Base-by-base conservation (phyloP, 1,140 invertebrate genomes). In the Meloidogyne exigua region DNA sequence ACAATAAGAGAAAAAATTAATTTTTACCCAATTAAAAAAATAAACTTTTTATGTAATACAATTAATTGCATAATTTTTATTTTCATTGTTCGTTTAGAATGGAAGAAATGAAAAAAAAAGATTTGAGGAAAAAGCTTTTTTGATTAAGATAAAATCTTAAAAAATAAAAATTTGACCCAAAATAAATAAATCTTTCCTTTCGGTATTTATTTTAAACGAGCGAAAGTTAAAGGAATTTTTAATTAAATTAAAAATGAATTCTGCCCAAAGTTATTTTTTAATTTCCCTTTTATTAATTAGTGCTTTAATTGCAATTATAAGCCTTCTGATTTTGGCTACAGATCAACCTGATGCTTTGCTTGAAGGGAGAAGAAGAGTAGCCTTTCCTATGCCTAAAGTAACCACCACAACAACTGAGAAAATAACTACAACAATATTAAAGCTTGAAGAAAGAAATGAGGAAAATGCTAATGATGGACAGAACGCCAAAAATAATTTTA, bases 311-410 rank as follows among this genome's bases (percentile, higher is more conserved):
- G 57, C 72, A n/a, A 42, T 73, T 65, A 62, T 36, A 10, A 65
- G 62, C n/a, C 49, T 73, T 62, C 10, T 73, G 13, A 73, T 73
- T 13, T 39, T 73, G 15, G 72, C 57, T 36, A 73, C 72, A 5
- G 72, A 73, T 12, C 72, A 73, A 42, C 72, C 72, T 36, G 72
- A 73, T 65, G 62, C 72, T 12, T 25, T 73, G 57, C 13, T 73
- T 5, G 72, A 73, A 39, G 72, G 72, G 15, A 62, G 39, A 1
- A 23, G 32, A 12, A 26, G 72, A 15, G 28, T 65, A 0, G 49
- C 65, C 15, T 25, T 68, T 42, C 66, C 66, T n/a, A 5, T 57
- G 1, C 49, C 49, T n/a, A 57, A 21, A 57, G 13, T n/a, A 21
- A 57, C 18, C 1, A 5, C 49, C 1, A 5, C 49, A 57, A 57